Conservation (phyloP, 2,797 vertebrate species). For the Rhodeus uyekii region DNA sequence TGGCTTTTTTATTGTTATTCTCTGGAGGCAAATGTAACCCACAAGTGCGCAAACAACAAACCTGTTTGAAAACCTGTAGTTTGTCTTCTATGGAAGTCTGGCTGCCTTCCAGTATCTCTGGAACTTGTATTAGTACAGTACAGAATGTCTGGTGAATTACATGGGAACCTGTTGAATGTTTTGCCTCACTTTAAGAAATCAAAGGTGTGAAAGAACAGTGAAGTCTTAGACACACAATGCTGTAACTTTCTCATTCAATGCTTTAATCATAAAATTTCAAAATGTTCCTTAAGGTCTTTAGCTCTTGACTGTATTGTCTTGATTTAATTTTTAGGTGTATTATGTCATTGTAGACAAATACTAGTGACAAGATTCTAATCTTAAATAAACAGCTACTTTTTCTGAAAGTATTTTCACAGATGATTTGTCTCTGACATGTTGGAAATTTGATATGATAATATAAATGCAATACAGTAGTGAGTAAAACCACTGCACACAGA, state of each 20-base stretch:
- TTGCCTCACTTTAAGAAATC: not conserved
- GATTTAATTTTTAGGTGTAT: not conserved
- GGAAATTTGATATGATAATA: conserved; percentile 1
- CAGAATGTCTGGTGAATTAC: not conserved
- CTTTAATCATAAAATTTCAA: no score
- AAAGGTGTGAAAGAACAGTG: no score
- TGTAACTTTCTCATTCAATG: no score
- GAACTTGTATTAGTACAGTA: not conserved
- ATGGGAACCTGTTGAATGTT: not conserved
- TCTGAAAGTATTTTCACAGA: no score
- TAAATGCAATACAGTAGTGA: conserved; percentile 9
- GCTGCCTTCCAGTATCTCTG: not conserved
- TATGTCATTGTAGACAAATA: no score
- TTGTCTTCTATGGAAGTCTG: conserved; percentile 18
- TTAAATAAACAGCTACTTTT: not conserved
- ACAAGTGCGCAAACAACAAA: not conserved
- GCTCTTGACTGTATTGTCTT: not conserved
- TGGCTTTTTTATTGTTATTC: not conserved
- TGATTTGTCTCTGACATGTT: not conserved
- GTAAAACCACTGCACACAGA: conserved; percentile 25
- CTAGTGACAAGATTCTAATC: not conserved
- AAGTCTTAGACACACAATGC: not conserved
- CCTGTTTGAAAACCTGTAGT: not conserved
- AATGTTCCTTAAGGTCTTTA: no score
- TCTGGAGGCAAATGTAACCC: not conserved